phyloP scores from a whole-genome alignment of 2,888 invertebrate genomes.

The Xiphydria camelus region DNA sequence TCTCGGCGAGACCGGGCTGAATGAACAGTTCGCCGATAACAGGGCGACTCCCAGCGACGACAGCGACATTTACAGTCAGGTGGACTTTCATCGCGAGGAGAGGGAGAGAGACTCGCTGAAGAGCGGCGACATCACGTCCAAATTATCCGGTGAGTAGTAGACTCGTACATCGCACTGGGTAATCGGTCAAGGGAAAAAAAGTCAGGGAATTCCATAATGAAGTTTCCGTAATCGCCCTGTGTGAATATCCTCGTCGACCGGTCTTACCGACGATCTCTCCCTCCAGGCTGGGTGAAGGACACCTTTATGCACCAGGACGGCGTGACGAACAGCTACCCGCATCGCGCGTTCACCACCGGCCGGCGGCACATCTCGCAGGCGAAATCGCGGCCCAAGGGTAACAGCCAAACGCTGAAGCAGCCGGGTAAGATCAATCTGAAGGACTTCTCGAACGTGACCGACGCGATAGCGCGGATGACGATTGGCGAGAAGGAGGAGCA shows the following conservation, averaged over 20 bases:
- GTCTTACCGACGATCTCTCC: too few relatives aligned
- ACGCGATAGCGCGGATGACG: slow-evolving; percentile 74
- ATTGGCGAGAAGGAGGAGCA: slow-evolving; percentile 59
- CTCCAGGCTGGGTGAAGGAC: slow-evolving; percentile 62
- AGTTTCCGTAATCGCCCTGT: too few relatives aligned
- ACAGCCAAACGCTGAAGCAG: slow-evolving; percentile 76
- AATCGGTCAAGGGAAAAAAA: too few relatives aligned
- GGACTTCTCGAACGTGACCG: slow-evolving; percentile 86
- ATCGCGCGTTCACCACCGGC: slow-evolving; percentile 74
- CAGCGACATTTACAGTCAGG: slow-evolving; percentile 68
- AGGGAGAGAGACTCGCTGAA: slow-evolving; percentile 50
- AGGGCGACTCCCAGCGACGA: slow-evolving; percentile 66
- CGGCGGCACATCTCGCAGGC: slow-evolving; percentile 64
- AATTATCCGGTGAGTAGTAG: slow-evolving; percentile 49
- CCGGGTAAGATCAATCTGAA: slow-evolving; percentile 89
- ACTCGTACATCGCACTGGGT: too few relatives aligned
- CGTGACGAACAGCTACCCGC: slow-evolving; percentile 68
- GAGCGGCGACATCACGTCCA: slow-evolving; percentile 48
- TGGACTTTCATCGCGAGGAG: slow-evolving; percentile 67
- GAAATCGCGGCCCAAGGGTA: slow-evolving; percentile 69
- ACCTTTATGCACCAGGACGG: slow-evolving; percentile 57
- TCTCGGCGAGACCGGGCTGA: slow-evolving; percentile 50
- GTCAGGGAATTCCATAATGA: too few relatives aligned
- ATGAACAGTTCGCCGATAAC: slow-evolving; percentile 53
- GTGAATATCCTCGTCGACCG: too few relatives aligned